Conservation (phyloP, 2,797 vertebrate species). For the Pseudomugil tenellus region DNA sequence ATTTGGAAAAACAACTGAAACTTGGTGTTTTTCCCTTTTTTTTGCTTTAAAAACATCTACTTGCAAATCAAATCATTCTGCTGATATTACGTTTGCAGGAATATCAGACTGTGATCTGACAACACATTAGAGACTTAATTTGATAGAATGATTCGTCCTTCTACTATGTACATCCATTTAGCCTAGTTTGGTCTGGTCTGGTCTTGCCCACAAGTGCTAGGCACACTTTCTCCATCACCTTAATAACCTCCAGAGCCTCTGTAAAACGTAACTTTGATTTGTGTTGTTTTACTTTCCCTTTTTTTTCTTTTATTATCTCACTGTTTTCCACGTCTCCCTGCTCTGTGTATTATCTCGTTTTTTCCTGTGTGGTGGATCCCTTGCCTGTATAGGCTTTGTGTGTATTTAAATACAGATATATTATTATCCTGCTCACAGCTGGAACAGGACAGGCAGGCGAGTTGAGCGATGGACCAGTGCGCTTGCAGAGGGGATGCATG, state of each 20-base stretch:
- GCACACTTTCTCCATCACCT: constrained; percentile 47
- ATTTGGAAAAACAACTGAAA: constrained; percentile 13
- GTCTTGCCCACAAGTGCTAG: constrained; percentile 49
- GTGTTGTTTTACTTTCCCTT: constrained; percentile 25
- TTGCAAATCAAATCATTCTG: not conserved
- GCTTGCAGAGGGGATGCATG: constrained; percentile 34
- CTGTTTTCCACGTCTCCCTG: constrained; percentile 75
- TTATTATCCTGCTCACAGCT: constrained; percentile 88
- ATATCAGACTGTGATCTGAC: not conserved
- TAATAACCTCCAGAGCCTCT: constrained; percentile 67
- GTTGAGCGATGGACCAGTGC: constrained; percentile 51
- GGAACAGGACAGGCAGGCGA: constrained; percentile 85
- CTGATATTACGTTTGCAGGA: constrained; percentile 6
- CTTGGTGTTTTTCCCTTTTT: not conserved
- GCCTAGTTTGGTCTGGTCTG: constrained; percentile 56
- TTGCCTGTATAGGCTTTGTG: constrained; percentile 63
- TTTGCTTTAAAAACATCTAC: not conserved
- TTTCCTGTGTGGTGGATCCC: constrained; percentile 84
- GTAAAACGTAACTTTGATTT: constrained; percentile 52
- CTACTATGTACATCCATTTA: not conserved
- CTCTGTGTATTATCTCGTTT: constrained; percentile 88
- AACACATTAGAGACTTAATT: constrained; percentile 20
- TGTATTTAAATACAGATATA: constrained; percentile 69
- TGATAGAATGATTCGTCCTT: constrained; percentile 14
- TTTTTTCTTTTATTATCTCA: constrained; percentile 23